Conservation (phyloP, 2,113 vertebrate species). For the Willisornis vidua region DNA sequence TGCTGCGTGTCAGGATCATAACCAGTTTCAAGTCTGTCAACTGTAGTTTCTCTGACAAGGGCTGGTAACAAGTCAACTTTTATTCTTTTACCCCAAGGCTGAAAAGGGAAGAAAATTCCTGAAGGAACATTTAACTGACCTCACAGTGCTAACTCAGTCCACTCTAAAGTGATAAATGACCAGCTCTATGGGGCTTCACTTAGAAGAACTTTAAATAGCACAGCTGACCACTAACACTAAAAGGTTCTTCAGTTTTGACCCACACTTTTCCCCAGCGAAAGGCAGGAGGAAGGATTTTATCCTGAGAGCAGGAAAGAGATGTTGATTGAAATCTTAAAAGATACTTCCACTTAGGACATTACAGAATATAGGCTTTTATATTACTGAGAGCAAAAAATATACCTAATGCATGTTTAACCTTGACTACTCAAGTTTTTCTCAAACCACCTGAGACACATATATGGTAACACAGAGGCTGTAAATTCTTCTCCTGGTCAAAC, state of each 20-base stretch:
- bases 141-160: constrained; percentile 3
- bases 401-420: neutral
- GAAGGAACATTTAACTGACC: constrained; percentile 15
- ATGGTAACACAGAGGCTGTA: neutral
- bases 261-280: neutral
- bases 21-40: neutral
- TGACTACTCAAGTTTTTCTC: neutral
- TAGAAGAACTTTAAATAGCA: constrained; percentile 33
- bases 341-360: neutral
- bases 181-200: neutral
- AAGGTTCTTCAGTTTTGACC: constrained; percentile 33
- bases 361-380: neutral
- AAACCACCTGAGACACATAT: neutral
- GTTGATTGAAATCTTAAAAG: neutral
- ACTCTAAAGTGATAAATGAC: constrained; percentile 12
- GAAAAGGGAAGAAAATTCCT: neutral
- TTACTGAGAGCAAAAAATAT: neutral
- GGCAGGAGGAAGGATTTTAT: neutral
- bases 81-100: neutral
- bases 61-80: neutral
- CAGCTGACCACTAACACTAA: constrained; percentile 21
- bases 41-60: neutral
- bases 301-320: neutral
- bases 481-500: neutral
- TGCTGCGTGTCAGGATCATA: neutral